Evolutionary conservation across 2,113 vertebrate genomes (phyloP), one percentile per base, ranked within the genome.

Genomic region (Aptenodytes forsteri): DNA sequence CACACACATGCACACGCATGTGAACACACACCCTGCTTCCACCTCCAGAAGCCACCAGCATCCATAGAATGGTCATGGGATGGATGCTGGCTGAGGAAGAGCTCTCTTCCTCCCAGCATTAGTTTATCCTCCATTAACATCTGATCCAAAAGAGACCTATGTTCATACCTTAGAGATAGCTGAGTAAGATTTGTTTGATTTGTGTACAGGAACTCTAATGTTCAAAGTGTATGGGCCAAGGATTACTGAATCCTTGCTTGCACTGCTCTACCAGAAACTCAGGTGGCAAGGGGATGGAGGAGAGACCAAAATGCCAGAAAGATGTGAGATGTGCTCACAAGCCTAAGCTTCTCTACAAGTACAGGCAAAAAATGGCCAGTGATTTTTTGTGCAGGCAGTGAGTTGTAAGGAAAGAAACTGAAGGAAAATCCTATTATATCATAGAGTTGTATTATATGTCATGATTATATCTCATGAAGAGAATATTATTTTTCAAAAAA

Each of bases 1-100:
- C 17, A 18, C 20, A 54, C 4, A 14, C 38, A 11, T 0, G 4
- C 25, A 47, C 34, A 38, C 4, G 0, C 12, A 10, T n/a, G 26
- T 6, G 4, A 52, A 27, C 32, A 55, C 32, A 22, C 55, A 32
- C 46, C 22, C 67, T 52, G 29, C 23, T 86, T 47, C 49, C 21
- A 18, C 2, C 3, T 40, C 38, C 64, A 77, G 62, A 66, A 70
- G n/a, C 9, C 67, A 83, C 36, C 26, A 65, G 42, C 46, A 54
- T 23, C 38, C n/a, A 32, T 1, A 70, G 47, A 62, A 44, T 1
- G 0, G 16, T 36, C 25, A 27, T 26, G 34, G 30, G 26, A 34
- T 16, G 30, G 65, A 47, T 58, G 19, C 42, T 52, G 15, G 32
- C 7, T 73, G n/a, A 89, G 44, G 30, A 90, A 58, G 16, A 93